These are phyloP conservation scores for Phyllopteryx taeniolatus DNA, from an alignment of 2,113 vertebrate genomes.

Conservation along the genomic window DNA sequence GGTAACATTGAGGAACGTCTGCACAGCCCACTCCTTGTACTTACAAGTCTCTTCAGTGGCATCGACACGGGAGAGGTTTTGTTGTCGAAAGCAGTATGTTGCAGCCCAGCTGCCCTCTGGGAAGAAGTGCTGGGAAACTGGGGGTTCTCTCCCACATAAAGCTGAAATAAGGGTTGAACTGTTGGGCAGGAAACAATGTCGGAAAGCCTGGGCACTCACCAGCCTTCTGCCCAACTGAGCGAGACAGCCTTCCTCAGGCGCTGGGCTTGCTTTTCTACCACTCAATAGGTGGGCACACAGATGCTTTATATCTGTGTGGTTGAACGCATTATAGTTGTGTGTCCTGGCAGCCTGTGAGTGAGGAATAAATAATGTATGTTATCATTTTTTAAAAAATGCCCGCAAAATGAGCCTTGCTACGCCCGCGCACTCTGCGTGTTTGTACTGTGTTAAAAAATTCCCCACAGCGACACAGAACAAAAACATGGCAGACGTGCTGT, in stretches of 20 bases:
- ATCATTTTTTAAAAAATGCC: neutral
- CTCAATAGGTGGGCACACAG: conserved; percentile 73
- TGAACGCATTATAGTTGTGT: conserved; percentile 66
- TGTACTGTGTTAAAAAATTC: neutral
- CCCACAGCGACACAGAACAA: neutral
- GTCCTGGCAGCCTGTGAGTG: conserved; percentile 56
- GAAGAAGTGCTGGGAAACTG: conserved; percentile 40
- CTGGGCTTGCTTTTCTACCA: conserved; percentile 26
- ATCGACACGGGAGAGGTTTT: conserved; percentile 46
- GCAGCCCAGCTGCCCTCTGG: conserved; percentile 73
- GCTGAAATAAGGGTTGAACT: conserved; percentile 65
- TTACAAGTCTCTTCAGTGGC: conserved; percentile 61
- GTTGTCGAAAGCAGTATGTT: conserved; percentile 71
- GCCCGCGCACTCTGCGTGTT: neutral
- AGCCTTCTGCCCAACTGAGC: conserved; percentile 62
- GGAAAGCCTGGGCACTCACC: conserved; percentile 75
- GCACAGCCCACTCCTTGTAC: conserved; percentile 56
- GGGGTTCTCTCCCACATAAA: conserved; percentile 64
- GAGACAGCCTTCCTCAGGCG: conserved; percentile 64
- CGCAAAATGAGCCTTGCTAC: neutral
- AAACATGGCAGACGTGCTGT: conserved; percentile 1
- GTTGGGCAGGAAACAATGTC: conserved; percentile 82
- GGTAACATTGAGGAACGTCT: conserved; percentile 56
- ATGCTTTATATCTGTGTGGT: conserved; percentile 71
- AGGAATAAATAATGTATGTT: neutral